Evolutionary conservation across 2,888 invertebrate species (phyloP), one percentile per base, ranked within the genome.

Genomic region (Dryobota labecula): DNA sequence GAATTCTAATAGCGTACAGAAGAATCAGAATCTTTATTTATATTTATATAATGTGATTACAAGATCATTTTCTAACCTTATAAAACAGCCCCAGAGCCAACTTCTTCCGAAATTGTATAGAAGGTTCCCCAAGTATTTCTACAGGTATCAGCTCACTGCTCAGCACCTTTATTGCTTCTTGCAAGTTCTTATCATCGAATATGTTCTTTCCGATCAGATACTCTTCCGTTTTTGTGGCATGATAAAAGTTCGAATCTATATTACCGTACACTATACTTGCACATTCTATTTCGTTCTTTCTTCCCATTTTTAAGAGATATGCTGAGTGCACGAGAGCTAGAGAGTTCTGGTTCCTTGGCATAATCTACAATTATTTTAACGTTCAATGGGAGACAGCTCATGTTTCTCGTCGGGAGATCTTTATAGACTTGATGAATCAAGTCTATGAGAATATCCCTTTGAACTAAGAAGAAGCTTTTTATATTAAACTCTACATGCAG

Each of bases 271-370:
- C 97, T 45, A 98, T 96, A 13, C 93, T 94, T 0, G 97, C 97
- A 2, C 78, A 84, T 73, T 87, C 87, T 62, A 92, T 87, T 2
- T 80, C 70, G 2, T 87, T 85, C 69, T 92, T 78, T 71, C 88
- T 84, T 61, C 96, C 90, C 8, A 97, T 76, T 88, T 97, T 96
- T n/a, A 98, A 87, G 0, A 97, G 93, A 84, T 98, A 98, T 0
- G 97, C 98, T 4, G 97, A 97, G 87, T 98, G 98, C 0, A 98
- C 97, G 72, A 97, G 97, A 0, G 98, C 98, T 86, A 98, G 96
- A 0, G 98, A 97, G 87, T 98, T 98, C 92, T 98, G 98, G 49
- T 97, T 97, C 80, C 98, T 94, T 0, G 97, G 97, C 96, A 97
- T 97, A 56, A 98, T 97, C 98, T 97, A 90, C 38, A 84, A 84